Conservation (phyloP, 2,888 invertebrate genomes). For the Oscheius myriophilus region DNA sequence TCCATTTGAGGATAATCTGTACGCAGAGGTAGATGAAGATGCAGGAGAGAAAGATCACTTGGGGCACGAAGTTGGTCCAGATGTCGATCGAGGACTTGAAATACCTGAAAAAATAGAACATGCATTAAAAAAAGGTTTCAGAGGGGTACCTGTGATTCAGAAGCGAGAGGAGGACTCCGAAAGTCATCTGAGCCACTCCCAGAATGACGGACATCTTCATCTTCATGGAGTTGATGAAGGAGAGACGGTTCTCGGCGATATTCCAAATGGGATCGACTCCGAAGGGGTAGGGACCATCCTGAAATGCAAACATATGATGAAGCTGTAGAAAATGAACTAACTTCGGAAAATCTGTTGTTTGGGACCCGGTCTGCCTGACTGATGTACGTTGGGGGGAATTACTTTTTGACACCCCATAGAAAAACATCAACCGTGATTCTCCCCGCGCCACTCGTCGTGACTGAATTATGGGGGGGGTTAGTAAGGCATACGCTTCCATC, state of each 20-base stretch:
- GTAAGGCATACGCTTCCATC: no score
- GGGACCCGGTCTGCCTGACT: no score
- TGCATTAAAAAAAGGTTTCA: no score
- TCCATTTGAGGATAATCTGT: slow-evolving; percentile 95
- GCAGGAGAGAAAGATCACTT: slow-evolving; percentile 86
- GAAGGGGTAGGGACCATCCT: slow-evolving; percentile 71
- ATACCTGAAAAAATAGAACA: slow-evolving; percentile 68
- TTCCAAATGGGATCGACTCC: slow-evolving; percentile 74
- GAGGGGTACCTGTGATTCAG: slow-evolving; percentile 53
- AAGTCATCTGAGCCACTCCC: slow-evolving; percentile 68
- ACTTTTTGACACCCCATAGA: no score
- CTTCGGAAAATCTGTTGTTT: no score
- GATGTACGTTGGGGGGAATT: no score
- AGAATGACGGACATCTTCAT: slow-evolving; percentile 70
- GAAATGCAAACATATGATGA: slow-evolving; percentile 20
- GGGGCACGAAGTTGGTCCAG: slow-evolving; percentile 91
- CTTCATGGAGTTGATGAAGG: slow-evolving; percentile 71
- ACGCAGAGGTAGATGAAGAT: slow-evolving; percentile 94
- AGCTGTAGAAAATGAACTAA: neutral
- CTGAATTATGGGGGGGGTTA: no score
- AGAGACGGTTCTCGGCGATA: slow-evolving; percentile 68
- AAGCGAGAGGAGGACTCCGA: slow-evolving; percentile 67
- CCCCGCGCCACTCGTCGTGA: no score
- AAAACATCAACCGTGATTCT: no score
- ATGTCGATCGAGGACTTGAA: slow-evolving; percentile 80